phyloP scores from a whole-genome alignment of 23 tunicate species.

The Botrylloides violaceus region DNA sequence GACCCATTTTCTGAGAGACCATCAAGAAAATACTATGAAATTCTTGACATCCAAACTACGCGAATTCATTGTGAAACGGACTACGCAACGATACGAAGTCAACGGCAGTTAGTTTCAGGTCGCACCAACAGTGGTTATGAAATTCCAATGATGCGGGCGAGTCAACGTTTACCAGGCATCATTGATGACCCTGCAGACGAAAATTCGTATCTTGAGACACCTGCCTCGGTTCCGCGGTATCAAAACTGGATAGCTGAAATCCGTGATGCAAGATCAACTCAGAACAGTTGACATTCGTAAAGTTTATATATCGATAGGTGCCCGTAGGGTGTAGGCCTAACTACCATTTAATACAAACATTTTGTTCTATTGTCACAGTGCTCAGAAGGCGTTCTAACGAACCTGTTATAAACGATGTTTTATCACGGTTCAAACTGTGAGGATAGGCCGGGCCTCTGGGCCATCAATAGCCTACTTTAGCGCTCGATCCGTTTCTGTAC shows the following conservation, averaged over 20 bases:
- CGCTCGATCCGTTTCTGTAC: too few species aligned
- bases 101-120: not conserved
- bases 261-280: too few species aligned
- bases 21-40: not conserved
- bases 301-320: too few species aligned
- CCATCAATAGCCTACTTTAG: too few species aligned
- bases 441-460: too few species aligned
- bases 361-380: too few species aligned
- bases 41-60: not conserved
- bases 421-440: too few species aligned
- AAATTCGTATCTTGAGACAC: not conserved
- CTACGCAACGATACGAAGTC: not conserved
- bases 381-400: too few species aligned
- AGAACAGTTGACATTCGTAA: too few species aligned
- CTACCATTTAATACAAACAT: too few species aligned
- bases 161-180: not conserved
- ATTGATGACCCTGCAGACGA: not conserved
- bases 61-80: not conserved
- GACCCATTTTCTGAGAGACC: not conserved
- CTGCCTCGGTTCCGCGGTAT: not conserved
- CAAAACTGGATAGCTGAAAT: not conserved
- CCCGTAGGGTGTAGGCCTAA: too few species aligned
- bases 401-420: too few species aligned
- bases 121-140: not conserved
- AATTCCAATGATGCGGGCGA: not conserved